phyloP scores from a whole-genome alignment of 2,888 invertebrate genomes.

The Drosophila hamatofila region DNA sequence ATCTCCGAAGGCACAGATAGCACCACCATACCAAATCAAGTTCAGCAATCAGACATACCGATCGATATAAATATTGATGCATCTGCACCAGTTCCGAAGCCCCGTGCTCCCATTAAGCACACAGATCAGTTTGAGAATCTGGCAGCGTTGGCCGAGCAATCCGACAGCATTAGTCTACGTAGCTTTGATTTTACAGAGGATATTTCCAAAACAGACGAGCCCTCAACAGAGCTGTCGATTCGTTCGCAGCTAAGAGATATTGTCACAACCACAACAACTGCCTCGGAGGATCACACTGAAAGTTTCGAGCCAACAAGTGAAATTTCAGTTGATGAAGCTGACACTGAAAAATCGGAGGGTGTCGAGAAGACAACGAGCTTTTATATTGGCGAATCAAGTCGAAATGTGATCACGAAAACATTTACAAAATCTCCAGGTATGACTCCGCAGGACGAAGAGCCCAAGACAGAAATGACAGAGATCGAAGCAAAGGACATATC shows the following conservation, averaged over 20 bases:
- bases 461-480: conserved; percentile 37
- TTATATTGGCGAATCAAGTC: conserved; percentile 85
- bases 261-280: conserved; percentile 69
- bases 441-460: conserved; percentile 65
- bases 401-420: conserved; percentile 84
- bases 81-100: conserved; percentile 82
- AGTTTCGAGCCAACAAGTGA: conserved; percentile 80
- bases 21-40: conserved; percentile 71
- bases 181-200: conserved; percentile 83
- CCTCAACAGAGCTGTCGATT: conserved; percentile 77
- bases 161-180: conserved; percentile 81
- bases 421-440: conserved; percentile 65
- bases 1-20: conserved; percentile 69
- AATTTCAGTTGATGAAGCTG: conserved; percentile 77
- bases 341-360: conserved; percentile 69
- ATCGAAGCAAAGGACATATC: conserved; percentile 74
- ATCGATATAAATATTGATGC: conserved; percentile 60
- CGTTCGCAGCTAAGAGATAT: conserved; percentile 71
- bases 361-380: conserved; percentile 81
- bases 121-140: conserved; percentile 78
- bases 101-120: conserved; percentile 81
- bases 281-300: conserved; percentile 79
- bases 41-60: conserved; percentile 59
- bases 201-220: conserved; percentile 81
- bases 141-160: conserved; percentile 76